Base-by-base conservation (phyloP, 2,113 vertebrate genomes). In the Promerops cafer region DNA sequence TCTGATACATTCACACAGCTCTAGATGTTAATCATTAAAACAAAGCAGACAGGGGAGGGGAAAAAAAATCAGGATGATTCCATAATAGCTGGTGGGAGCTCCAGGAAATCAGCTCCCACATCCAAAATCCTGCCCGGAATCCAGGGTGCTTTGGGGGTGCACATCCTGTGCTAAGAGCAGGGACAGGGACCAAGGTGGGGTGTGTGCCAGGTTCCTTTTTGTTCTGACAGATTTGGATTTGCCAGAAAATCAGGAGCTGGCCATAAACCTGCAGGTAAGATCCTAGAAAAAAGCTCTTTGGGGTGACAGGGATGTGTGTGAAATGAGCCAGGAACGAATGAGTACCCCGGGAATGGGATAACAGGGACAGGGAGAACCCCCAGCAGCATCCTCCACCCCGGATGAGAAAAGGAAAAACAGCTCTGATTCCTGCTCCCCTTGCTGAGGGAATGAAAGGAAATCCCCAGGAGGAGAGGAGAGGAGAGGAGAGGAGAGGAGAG, bases 141-240 rank as follows among this genome's bases (percentile, higher is more conserved):
- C 5, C 6, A 0, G 31, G 16, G 2, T 3, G 1, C 2, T 50
- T 31, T 3, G 5, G 31, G 27, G 3, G 3, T 23, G 47, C 26
- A 2, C 1, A 1, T 20, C 17, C 45, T 49, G 3, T 4, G 37
- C 8, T 31, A 16, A 54, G 56, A 22, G 47, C 1, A 2, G 37
- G 15, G 45, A 60, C 23, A 35, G 8, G 40, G 40, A 72, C 3
- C 0, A 5, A 14, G 53, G 27, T 21, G 66, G 30, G 26, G 6
- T 1, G 1, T 13, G 61, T 8, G 16, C 26, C 8, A 1, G 21
- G 27, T 6, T 30, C 30, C 8, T 60, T 24, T n/a, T 13, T 27
- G 30, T 22, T 80, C 59, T 68, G 50, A 16, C 35, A 57, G 33
- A 19, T 78, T 19, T 19, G 44, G 56, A 11, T 71, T 44, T 49